Conservation (phyloP, 2,797 vertebrate species). For the Sarcophilus harrisii region DNA sequence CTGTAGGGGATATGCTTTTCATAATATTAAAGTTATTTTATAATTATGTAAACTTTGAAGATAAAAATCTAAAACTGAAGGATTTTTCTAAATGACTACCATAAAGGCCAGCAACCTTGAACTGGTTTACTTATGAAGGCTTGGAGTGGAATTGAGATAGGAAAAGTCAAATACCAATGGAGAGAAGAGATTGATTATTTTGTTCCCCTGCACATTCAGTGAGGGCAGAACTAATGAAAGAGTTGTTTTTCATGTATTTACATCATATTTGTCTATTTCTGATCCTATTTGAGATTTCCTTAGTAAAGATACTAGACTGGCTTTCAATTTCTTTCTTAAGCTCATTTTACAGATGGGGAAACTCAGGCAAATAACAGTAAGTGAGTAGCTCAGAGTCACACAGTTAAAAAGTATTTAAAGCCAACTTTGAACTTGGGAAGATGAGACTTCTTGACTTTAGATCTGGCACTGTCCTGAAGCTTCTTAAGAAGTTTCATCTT, state of each 20-base stretch:
- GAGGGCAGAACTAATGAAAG: neutral
- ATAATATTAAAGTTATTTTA: constrained; percentile 27
- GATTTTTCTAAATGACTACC: neutral
- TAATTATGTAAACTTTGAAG: neutral
- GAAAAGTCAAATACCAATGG: neutral
- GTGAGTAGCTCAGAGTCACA: neutral
- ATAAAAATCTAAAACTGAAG: neutral
- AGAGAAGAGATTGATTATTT: neutral
- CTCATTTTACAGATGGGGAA: neutral
- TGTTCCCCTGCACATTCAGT: neutral
- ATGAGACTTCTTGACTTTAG: neutral
- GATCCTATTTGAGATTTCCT: neutral
- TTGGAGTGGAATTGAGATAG: neutral
- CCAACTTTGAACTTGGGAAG: neutral
- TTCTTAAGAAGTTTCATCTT: neutral
- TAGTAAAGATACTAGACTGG: neutral
- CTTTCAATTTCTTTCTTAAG: neutral
- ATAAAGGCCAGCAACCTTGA: neutral
- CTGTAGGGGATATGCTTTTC: constrained; percentile 8
- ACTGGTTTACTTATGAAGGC: neutral
- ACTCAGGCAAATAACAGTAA: neutral
- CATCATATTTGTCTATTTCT: neutral
- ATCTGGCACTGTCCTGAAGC: neutral
- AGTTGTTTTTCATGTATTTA: neutral
- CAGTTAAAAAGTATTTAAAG: neutral